phyloP scores from a whole-genome alignment of 2,113 vertebrate genomes.

The Scophthalmus maximus region DNA sequence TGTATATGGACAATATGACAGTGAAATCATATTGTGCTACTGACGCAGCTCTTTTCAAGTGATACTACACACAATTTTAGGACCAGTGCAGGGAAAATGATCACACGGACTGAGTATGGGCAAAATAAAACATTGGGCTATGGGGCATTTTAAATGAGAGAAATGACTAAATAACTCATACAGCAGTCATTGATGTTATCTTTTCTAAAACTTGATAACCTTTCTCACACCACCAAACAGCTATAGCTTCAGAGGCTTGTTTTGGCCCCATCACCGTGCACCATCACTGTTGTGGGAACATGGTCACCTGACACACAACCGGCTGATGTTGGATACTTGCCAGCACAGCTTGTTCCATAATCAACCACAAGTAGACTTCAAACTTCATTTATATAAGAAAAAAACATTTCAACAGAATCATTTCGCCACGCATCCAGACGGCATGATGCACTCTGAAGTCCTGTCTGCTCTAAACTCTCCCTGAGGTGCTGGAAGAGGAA shows the following conservation, averaged over 20 bases:
- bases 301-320: too few relatives aligned
- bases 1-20: background rate
- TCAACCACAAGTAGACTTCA: background rate
- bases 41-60: background rate
- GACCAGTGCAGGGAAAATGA: background rate
- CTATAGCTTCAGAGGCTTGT: background rate
- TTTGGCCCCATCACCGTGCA: too few relatives aligned
- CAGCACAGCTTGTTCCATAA: background rate
- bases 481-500: slow-evolving; percentile 52
- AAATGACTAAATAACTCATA: background rate
- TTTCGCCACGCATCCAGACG: background rate
- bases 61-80: background rate
- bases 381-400: background rate
- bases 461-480: slow-evolving; percentile 28
- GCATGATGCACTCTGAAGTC: background rate
- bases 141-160: background rate
- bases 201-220: background rate
- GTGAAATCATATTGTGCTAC: background rate
- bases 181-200: background rate
- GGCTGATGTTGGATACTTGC: background rate
- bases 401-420: background rate
- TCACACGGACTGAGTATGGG: background rate
- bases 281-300: background rate
- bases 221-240: background rate
- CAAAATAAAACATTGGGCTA: background rate